phyloP scores from a whole-genome alignment of 2,797 vertebrate species.

The Labroides dimidiatus region DNA sequence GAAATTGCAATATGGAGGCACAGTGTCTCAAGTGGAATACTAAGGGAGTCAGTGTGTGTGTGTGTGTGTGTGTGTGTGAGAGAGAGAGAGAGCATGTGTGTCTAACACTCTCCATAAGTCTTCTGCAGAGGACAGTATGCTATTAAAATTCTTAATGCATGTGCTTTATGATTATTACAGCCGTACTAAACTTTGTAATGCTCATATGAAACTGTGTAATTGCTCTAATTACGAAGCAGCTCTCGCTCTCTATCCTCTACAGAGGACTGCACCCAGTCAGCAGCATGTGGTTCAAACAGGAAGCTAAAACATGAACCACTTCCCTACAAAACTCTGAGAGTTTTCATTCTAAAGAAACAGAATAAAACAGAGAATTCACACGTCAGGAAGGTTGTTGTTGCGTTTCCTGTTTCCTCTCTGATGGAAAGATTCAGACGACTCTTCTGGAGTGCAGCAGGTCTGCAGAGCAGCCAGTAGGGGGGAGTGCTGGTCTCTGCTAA shows the following conservation, averaged over 20 bases:
- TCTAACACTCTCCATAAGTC: slow-evolving; percentile 3
- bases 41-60: slow-evolving; percentile 49
- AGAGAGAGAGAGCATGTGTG: no score
- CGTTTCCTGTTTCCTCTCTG: neutral
- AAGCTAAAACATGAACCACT: no score
- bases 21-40: slow-evolving; percentile 73
- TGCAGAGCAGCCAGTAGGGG: slow-evolving; percentile 73
- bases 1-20: slow-evolving; percentile 75
- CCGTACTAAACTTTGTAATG: slow-evolving; percentile 44
- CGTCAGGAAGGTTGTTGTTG: no score
- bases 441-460: slow-evolving; percentile 33
- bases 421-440: slow-evolving; percentile 16
- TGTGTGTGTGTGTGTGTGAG: slow-evolving; percentile 21
- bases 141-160: slow-evolving; percentile 39
- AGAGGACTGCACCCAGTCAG: slow-evolving; percentile 5
- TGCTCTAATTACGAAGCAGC: slow-evolving; percentile 37
- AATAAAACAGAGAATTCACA: no score
- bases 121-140: slow-evolving; percentile 28
- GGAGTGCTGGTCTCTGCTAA: slow-evolving; percentile 79
- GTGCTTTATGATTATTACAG: slow-evolving; percentile 46
- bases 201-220: slow-evolving; percentile 50
- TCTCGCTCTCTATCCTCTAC: slow-evolving; percentile 8
- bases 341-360: no score
- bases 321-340: no score
- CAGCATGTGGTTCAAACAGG: neutral